Evolutionary conservation across 1,140 invertebrate genomes (phyloP).

Genomic region (Semibalanus balanoides): DNA sequence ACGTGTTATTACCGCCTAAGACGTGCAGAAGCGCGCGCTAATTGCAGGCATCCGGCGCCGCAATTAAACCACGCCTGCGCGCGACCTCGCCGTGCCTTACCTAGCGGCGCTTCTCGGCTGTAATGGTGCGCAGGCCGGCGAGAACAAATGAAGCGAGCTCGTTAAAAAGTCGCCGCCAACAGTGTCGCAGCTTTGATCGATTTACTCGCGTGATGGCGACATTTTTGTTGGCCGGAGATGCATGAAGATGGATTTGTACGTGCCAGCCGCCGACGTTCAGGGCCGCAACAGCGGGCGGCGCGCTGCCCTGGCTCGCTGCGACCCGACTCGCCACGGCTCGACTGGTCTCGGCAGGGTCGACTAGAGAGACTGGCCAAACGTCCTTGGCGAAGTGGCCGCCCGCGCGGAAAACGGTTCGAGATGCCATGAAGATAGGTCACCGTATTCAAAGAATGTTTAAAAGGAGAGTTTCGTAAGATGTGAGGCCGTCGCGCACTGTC

Average conservation of each 20-base stretch:
- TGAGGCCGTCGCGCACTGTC: too few species aligned
- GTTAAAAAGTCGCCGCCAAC: neutral
- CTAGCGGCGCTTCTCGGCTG: too few species aligned
- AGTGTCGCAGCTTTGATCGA: neutral
- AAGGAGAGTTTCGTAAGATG: neutral
- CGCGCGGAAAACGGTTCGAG: neutral
- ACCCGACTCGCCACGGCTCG: too few species aligned
- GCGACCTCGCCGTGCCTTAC: neutral
- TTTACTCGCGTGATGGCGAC: neutral
- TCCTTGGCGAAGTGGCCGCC: neutral
- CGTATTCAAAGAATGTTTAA: neutral
- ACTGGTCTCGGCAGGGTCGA: too few species aligned
- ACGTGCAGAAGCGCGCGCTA: neutral
- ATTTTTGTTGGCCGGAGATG: constrained; percentile 1
- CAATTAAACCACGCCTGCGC: neutral
- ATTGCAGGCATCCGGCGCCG: neutral
- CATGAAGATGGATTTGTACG: neutral
- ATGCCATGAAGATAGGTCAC: neutral
- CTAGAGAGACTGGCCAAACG: too few species aligned
- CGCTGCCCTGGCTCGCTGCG: too few species aligned
- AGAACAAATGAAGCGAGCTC: neutral
- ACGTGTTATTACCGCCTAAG: neutral
- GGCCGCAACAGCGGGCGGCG: too few species aligned
- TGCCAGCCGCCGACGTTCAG: neutral
- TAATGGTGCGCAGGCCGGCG: neutral